Conservation (phyloP, 2,113 vertebrate species). For the Orcinus orca region DNA sequence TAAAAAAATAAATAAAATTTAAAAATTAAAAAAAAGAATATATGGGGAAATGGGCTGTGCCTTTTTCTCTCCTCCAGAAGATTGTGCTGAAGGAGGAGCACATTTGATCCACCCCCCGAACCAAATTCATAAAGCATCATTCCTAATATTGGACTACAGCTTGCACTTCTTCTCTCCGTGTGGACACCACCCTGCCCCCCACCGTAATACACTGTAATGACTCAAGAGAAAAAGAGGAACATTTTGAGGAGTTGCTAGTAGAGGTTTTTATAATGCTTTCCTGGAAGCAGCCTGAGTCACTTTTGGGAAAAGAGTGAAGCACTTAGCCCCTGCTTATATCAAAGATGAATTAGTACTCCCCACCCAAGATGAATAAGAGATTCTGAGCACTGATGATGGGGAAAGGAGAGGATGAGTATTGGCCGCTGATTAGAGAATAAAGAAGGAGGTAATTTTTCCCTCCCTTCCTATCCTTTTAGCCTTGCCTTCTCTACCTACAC, state of each 20-base stretch:
- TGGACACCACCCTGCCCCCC: not conserved
- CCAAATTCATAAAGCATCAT: not conserved
- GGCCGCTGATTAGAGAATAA: not conserved
- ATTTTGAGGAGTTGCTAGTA: not conserved
- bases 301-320: conserved; percentile 4
- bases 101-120: not conserved
- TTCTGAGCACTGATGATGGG: not conserved
- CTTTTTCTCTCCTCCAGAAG: not conserved
- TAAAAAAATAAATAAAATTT: too few species aligned
- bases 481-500: not conserved
- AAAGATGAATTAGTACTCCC: not conserved
- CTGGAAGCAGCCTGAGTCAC: not conserved
- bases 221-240: conserved; percentile 21
- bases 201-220: not conserved
- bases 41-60: not conserved
- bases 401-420: not conserved
- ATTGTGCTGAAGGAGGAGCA: not conserved
- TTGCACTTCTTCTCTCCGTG: not conserved
- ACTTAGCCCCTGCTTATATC: not conserved
- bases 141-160: not conserved
- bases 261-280: conserved; percentile 43
- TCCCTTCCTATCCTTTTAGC: not conserved
- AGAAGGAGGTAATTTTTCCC: not conserved
- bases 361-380: not conserved
- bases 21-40: too few species aligned